These are phyloP conservation scores for Neodiprion virginianus DNA, from an alignment of 1,140 invertebrate genomes.

Conservation along the genomic window DNA sequence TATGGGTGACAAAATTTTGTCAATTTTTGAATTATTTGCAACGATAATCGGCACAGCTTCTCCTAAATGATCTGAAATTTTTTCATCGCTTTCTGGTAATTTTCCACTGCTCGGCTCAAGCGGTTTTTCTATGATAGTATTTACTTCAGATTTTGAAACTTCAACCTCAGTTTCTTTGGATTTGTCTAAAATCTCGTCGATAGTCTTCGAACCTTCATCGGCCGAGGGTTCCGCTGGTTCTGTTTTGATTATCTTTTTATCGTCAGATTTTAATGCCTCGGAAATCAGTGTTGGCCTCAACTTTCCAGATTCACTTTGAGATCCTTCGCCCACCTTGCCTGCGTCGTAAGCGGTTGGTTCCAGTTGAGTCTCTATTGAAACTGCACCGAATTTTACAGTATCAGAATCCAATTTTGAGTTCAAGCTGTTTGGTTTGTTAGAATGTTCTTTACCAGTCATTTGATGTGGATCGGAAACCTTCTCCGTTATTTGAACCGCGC, in stretches of 20 bases:
- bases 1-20: not conserved
- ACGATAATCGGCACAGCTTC: not conserved
- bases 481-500: constrained; percentile 43
- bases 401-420: not conserved
- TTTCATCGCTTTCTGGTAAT: constrained; percentile 34
- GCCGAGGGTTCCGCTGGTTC: too few relatives aligned
- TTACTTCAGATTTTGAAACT: not conserved
- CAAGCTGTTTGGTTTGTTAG: constrained; percentile 27
- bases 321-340: too few relatives aligned
- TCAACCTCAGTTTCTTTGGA: not conserved
- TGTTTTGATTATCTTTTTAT: too few relatives aligned
- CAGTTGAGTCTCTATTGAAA: not conserved
- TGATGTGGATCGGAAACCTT: constrained; percentile 21
- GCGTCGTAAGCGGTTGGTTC: too few relatives aligned
- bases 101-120: not conserved
- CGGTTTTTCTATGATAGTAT: not conserved
- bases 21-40: not conserved
- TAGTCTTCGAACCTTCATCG: too few relatives aligned
- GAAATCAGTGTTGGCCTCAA: too few relatives aligned
- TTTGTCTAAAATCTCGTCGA: not conserved
- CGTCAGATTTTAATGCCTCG: too few relatives aligned
- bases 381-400: not conserved
- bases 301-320: too few relatives aligned
- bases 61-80: constrained; percentile 49
- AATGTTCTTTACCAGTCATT: constrained; percentile 36